Evolutionary conservation across 2,888 invertebrate species (phyloP).

Genomic region (Cheilosia variabilis): DNA sequence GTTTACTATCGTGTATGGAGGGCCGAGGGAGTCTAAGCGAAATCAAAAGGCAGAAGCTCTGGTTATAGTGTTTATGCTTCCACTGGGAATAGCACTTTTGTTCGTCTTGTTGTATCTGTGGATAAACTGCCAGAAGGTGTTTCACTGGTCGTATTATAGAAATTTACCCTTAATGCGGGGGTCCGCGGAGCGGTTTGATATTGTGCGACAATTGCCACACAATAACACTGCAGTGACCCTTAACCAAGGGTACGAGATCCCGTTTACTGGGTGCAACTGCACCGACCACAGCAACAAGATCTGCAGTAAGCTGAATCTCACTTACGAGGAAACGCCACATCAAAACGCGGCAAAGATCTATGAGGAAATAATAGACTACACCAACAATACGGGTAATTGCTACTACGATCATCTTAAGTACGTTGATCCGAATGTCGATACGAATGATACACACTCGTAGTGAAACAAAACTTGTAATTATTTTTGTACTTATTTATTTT

Average conservation of each 20-base stretch:
- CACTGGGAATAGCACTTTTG: constrained; percentile 81
- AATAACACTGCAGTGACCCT: constrained; percentile 71
- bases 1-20: constrained; percentile 79
- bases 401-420: constrained; percentile 76
- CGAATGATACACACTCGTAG: constrained; percentile 6
- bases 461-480: background rate
- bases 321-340: constrained; percentile 79
- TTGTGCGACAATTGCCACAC: constrained; percentile 78
- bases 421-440: constrained; percentile 48
- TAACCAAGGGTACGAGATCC: constrained; percentile 80
- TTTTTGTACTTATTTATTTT: constrained; percentile 2
- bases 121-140: constrained; percentile 82
- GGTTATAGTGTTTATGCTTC: constrained; percentile 82
- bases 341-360: constrained; percentile 79
- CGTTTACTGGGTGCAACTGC: constrained; percentile 80
- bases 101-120: constrained; percentile 81
- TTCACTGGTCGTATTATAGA: constrained; percentile 81
- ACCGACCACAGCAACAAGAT: constrained; percentile 63
- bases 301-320: constrained; percentile 78
- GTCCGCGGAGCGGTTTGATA: constrained; percentile 80
- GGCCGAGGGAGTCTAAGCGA: constrained; percentile 79
- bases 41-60: constrained; percentile 81
- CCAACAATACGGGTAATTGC: constrained; percentile 56
- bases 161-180: constrained; percentile 73
- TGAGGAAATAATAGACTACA: constrained; percentile 80